Percentiles rank a stretch among this genome's conserved stretches.
Conservation (phyloP, 2,113 vertebrate genomes). For the Hirundichthys speculiger region DNA sequence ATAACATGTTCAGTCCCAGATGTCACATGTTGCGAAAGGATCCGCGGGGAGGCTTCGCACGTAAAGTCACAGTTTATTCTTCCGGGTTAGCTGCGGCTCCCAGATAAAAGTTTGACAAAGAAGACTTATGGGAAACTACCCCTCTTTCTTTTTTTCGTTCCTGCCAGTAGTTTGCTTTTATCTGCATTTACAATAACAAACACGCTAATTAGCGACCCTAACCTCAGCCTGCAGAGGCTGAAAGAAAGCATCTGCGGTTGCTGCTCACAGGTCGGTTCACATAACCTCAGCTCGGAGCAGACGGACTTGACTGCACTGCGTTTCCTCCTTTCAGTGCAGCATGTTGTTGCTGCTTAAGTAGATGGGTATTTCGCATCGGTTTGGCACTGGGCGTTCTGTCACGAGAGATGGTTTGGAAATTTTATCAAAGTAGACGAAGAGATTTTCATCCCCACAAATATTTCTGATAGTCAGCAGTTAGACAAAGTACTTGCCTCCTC, state of each 20-base stretch:
- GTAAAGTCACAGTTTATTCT: conserved; percentile 9
- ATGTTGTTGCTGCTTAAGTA: conserved; percentile 2
- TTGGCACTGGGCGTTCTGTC: conserved; percentile 9
- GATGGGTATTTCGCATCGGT: conserved; percentile 18
- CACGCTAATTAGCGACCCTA: conserved; percentile 54
- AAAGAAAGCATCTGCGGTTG: conserved; percentile 42
- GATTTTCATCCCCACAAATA: background rate
- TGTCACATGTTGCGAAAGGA: background rate
- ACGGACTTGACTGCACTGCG: conserved; percentile 21
- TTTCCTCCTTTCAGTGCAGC: conserved; percentile 13
- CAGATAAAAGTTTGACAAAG: conserved; percentile 13
- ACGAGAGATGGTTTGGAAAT: conserved; percentile 1
- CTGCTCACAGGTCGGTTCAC: conserved; percentile 63
- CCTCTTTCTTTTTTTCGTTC: conserved; percentile 13
- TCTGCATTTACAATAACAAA: conserved; percentile 64
- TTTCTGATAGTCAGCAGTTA: background rate
- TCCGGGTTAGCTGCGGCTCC: conserved; percentile 4
- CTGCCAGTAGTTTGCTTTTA: conserved; percentile 43
- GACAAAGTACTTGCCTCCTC: background rate
- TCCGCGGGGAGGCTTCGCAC: conserved; percentile 16
- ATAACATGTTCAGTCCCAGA: conserved; percentile 1
- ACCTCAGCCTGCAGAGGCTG: conserved; percentile 44
- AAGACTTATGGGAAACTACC: conserved; percentile 40
- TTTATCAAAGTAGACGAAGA: background rate
- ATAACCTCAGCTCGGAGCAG: conserved; percentile 57